Base-by-base conservation (phyloP, 2,888 invertebrate genomes). In the Koerneria pararmatus region DNA sequence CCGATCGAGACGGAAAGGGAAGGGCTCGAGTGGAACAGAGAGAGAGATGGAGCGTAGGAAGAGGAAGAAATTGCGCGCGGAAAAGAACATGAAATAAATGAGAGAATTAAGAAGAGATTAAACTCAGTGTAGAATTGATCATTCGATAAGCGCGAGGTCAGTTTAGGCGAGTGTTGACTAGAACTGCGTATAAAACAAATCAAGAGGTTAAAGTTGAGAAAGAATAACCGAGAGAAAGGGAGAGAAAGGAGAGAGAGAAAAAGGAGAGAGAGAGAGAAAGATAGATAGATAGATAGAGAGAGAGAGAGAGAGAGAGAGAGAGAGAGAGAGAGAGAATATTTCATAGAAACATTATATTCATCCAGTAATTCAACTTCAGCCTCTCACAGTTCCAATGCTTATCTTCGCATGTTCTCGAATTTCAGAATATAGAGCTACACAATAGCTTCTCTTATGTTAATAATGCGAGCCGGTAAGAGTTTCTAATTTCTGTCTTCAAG, bases 241-340 rank as follows among this genome's bases (percentile, higher is more conserved):
- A 57, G 2, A n/a, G n/a, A 19, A 4, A 56, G 56, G 19, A 22
- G 56, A 56, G 31, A 24, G 34, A 22, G 22, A 11, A 54, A 54
- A 24, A 31, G 31, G 54, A 27, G 54, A 31, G 31, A 34, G 54
- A 31, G 24, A 3, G 15, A 31, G 22, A 53, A n/a, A 27, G 27
- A 31, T 32, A 54, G n/a, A 24, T 34, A 57, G 22, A 24, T 3
- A 54, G 37, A 57, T 24, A n/a, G n/a, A 37, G 57, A 57, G 41
- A 15, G 11, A 41, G 41, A 8, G 41, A 41, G 41, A 41, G 41
- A 41, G 41, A 41, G 15, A 41, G 41, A 15, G 41, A 8, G 41
- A 41, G 15, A 41, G 8, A 15, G 15, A 15, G 34, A 54, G 22
- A 5, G 54, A 22, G 54, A 19, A 31, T 24, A 54, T 54, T 3